Evolutionary conservation across 2,888 invertebrate genomes (phyloP), one percentile per base, ranked within the genome.

Genomic region (Shargacucullia verbasci): DNA sequence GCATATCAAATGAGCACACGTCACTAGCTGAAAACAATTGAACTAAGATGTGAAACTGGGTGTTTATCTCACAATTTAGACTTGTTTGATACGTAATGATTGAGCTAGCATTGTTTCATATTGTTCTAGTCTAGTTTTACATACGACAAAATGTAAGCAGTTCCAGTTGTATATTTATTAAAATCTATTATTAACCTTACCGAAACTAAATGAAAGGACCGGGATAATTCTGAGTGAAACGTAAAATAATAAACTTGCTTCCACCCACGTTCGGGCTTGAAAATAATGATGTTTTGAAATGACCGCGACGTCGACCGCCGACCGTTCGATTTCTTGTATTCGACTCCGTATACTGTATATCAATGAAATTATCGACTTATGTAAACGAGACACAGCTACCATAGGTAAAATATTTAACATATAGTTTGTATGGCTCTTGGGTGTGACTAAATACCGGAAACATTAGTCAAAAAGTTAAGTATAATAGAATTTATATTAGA

Each of bases 1-100:
- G 71, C 66, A 58, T 77, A 70, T 78, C 63, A 60, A 69, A 75
- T 75, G 62, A 69, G 49, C 47, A 40, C 47, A 65, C 58, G 45
- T 62, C 47, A 63, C n/a, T 47, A 33, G 10, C 35, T 55, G 48
- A 53, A 58, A 61, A 75, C 76, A 68, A 78, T 67, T 61, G 57
- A 58, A 50, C 59, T n/a, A 35, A 43, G 55, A 31, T 56, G 41
- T 43, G 56, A 29, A 53, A 33, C 38, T 33, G 29, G 31, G 39
- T 41, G 34, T 31, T 29, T 52, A 50, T 48, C 35, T 61, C 40
- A 40, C 31, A 25, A 43, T 27, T 39, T 50, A 39, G 50, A 39
- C 31, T 41, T 48, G 66, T 48, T 34, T 25, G n/a, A 29, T 40
- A 12, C 6, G 14, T 35, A 38, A 59, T 40, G 4, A 27, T 33